A percentile compares a stretch with the other conserved stretches of the same genome.
Evolutionary conservation across 2,888 invertebrate species (phyloP).

Genomic region (Zaprionus bogoriensis): DNA sequence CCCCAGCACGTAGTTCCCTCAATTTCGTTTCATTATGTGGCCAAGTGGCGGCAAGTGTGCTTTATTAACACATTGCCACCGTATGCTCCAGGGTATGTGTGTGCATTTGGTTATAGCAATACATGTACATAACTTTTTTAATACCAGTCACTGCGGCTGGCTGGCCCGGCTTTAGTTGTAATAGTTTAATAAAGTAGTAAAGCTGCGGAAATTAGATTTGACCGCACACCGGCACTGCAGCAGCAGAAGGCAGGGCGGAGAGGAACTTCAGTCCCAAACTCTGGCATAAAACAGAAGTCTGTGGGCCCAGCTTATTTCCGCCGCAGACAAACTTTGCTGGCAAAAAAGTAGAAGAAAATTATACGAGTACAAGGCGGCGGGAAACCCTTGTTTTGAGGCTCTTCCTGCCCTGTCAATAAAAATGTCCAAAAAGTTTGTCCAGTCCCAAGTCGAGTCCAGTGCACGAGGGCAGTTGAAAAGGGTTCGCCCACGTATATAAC

Average conservation of each 20-base stretch:
- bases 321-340: slow-evolving; percentile 66
- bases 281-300: slow-evolving; percentile 42
- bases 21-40: slow-evolving; percentile 77
- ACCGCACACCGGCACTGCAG: slow-evolving; percentile 73
- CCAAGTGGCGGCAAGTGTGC: slow-evolving; percentile 77
- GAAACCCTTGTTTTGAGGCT: slow-evolving; percentile 56
- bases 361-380: slow-evolving; percentile 27
- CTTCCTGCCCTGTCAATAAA: slow-evolving; percentile 72
- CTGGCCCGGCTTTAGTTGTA: slow-evolving; percentile 64
- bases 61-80: slow-evolving; percentile 74
- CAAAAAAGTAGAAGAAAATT: slow-evolving; percentile 45
- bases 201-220: slow-evolving; percentile 80
- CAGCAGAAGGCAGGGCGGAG: too few relatives aligned
- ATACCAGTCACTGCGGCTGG: slow-evolving; percentile 53
- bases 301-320: slow-evolving; percentile 64
- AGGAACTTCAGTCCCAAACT: too few relatives aligned
- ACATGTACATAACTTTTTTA: slow-evolving; percentile 71
- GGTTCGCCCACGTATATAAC: slow-evolving; percentile 44
- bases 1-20: slow-evolving; percentile 59
- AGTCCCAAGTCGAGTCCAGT: slow-evolving; percentile 69
- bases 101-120: slow-evolving; percentile 27
- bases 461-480: slow-evolving; percentile 74
- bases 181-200: slow-evolving; percentile 80
- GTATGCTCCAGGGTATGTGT: slow-evolving; percentile 16
- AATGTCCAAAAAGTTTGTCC: slow-evolving; percentile 76